Conservation (phyloP, 2,797 vertebrate genomes). For the Echeneis naucrates region DNA sequence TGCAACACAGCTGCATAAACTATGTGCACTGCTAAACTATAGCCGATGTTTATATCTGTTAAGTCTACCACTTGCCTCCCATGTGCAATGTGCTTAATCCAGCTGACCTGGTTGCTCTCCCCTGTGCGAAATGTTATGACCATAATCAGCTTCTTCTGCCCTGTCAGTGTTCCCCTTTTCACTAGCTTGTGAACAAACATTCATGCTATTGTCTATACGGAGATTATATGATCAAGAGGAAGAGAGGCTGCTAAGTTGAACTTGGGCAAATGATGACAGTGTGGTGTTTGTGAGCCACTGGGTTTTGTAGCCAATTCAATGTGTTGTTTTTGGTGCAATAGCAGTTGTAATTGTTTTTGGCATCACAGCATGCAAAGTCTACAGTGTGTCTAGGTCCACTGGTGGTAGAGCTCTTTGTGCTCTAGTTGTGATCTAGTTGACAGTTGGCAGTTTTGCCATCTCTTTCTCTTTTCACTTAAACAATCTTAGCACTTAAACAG, state of each 20-base stretch:
- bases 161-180: conserved; percentile 52
- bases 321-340: conserved; percentile 29
- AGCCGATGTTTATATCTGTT: conserved; percentile 3
- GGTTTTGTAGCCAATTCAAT: conserved; percentile 27
- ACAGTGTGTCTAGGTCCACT: conserved; percentile 5
- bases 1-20: neutral
- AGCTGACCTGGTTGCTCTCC: conserved; percentile 49
- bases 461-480: neutral
- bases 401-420: conserved; percentile 19
- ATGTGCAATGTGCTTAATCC: conserved; percentile 7
- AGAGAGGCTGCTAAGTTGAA: conserved; percentile 35
- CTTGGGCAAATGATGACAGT: conserved; percentile 17
- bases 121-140: conserved; percentile 41
- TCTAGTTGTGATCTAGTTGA: no score
- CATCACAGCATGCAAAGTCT: conserved; percentile 15
- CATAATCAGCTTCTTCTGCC: conserved; percentile 51
- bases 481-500: no score
- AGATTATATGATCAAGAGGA: conserved; percentile 58
- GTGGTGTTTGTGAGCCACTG: conserved; percentile 31
- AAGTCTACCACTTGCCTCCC: neutral
- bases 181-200: conserved; percentile 29
- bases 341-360: conserved; percentile 14
- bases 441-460: conserved; percentile 3
- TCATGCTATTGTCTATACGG: conserved; percentile 48
- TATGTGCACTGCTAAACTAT: neutral